phyloP scores from a whole-genome alignment of 1,140 invertebrate genomes.

The Rhynchophorus ferrugineus region DNA sequence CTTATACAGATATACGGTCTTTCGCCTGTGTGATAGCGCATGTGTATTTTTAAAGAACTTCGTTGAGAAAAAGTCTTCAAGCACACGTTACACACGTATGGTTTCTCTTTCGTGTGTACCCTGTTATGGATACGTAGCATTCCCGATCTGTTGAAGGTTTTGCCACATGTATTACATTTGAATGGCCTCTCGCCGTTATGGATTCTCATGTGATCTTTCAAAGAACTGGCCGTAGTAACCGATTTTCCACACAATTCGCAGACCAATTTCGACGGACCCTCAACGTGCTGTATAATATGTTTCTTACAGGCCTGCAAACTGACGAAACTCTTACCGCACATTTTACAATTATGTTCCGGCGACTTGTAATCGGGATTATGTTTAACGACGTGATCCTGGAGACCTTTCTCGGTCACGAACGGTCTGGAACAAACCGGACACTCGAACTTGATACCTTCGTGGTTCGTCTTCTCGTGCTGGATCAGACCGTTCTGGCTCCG shows the following conservation, averaged over 20 bases:
- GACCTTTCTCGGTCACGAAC: not conserved
- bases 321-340: not conserved
- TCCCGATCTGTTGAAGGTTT: conserved; percentile 44
- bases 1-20: conserved; percentile 52
- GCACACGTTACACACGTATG: conserved; percentile 61
- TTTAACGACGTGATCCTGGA: not conserved
- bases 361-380: conserved; percentile 7
- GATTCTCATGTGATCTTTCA: conserved; percentile 43
- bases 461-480: not conserved
- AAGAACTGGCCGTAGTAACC: conserved; percentile 52
- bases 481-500: not conserved
- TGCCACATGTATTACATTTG: conserved; percentile 45
- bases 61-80: conserved; percentile 46
- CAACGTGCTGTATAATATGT: not conserved
- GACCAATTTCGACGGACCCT: not conserved
- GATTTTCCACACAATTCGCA: conserved; percentile 6
- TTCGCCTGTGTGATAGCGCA: conserved; percentile 50
- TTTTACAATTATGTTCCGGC: not conserved
- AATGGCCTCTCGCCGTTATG: conserved; percentile 45
- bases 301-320: not conserved
- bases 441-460: not conserved
- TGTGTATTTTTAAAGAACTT: conserved; percentile 30
- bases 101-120: conserved; percentile 66
- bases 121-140: conserved; percentile 33
- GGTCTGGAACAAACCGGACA: conserved; percentile 3